A percentile compares a stretch with the other conserved stretches of the same genome.
Evolutionary conservation across 2,113 vertebrate species (phyloP).

Genomic region (Nesoenas mayeri): DNA sequence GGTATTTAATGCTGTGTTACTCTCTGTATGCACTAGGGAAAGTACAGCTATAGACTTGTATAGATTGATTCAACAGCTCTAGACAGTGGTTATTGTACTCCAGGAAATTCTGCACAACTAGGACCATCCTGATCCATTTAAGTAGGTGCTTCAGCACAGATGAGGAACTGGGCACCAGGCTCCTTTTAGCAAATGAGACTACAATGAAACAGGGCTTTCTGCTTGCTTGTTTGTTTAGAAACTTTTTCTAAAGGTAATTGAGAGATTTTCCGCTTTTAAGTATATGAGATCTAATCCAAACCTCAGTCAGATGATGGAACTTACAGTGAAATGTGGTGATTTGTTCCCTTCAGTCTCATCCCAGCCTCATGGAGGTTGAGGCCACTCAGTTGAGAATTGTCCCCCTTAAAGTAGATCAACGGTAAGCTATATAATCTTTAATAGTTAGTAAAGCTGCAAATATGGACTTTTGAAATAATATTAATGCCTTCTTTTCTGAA

Average conservation of each 20-base stretch:
- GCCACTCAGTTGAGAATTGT: not conserved
- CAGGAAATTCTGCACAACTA: not conserved
- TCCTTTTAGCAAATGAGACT: not conserved
- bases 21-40: not conserved
- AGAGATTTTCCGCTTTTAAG: not conserved
- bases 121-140: not conserved
- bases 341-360: not conserved
- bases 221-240: not conserved
- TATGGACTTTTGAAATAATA: not conserved
- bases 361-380: not conserved
- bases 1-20: not conserved
- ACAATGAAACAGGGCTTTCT: not conserved
- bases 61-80: not conserved
- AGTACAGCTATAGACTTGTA: not conserved
- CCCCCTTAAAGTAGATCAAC: not conserved
- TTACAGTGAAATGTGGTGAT: not conserved
- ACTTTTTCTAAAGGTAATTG: not conserved
- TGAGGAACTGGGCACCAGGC: not conserved
- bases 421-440: not conserved
- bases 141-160: not conserved
- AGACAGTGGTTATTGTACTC: not conserved
- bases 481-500: constrained; percentile 31
- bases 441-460: constrained; percentile 3
- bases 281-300: not conserved
- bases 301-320: not conserved